Evolutionary conservation across 1,140 invertebrate species (phyloP), one percentile per base, ranked within the genome.

Genomic region (Protaetia brevitarsis): DNA sequence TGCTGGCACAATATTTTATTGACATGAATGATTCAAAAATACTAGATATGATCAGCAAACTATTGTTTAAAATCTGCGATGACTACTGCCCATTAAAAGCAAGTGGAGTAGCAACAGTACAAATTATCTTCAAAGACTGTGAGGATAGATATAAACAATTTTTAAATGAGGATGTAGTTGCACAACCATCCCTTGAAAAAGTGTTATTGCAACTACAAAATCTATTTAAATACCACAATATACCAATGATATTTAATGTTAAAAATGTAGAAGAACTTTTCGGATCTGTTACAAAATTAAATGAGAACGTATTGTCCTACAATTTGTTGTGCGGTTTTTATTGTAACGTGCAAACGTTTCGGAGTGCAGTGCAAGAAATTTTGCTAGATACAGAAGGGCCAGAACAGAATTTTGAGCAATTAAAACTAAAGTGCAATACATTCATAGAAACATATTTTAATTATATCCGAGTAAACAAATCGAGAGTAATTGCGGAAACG

Each of bases 271-370:
- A 23, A 51, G 10, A 51, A 23, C 41, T 51, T 10, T 51, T 51
- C 26, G 8, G 19, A 19, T 8, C 6, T 23, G 19, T 51, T 8
- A 51, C 41, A 23, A 51, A 51, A 51, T 51, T 19, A 8, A 51
- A 51, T 11, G 41, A 51, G 11, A 51, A 5, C 1, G 2, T 51
- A 19, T 51, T 51, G 11, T 19, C 13, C 2, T 51, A 23, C 6
- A 51, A 51, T 51, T 51, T 51, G 26, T 51, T 51, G 11, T 51
- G 41, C 11, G 19, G 41, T 51, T 51, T 51, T 51, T 19, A 3
- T 19, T 10, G 10, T 51, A 23, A 23, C 21, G 26, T 51, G 21
- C 5, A 19, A 23, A 23, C 16, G 4, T 1, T 19, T 51, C 0
- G 26, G 19, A 51, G 19, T 3, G 11, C 16, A 19, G 5, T 51